These are phyloP conservation scores for Laupala kohalensis DNA, from an alignment of 1,140 invertebrate genomes.

Conservation along the genomic window DNA sequence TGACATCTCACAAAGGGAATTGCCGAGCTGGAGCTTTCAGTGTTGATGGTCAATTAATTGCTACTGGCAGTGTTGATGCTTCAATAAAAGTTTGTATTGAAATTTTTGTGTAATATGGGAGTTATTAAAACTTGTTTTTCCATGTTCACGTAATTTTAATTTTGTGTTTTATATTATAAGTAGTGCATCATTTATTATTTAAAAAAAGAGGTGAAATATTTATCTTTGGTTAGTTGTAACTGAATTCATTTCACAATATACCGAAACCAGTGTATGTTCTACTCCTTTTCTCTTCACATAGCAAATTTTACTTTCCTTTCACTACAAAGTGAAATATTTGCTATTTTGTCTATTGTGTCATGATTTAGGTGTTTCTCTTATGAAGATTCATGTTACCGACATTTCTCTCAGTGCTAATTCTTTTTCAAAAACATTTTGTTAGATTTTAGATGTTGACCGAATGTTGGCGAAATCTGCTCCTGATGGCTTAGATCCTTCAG, in stretches of 20 bases:
- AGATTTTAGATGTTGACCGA: slow-evolving; percentile 92
- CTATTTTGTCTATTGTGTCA: too few relatives aligned
- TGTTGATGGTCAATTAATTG: slow-evolving; percentile 86
- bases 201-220: too few relatives aligned
- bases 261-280: not conserved
- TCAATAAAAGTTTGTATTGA: slow-evolving; percentile 76
- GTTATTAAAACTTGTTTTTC: too few relatives aligned
- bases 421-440: slow-evolving; percentile 6
- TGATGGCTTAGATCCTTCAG: slow-evolving; percentile 61
- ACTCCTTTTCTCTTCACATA: not conserved
- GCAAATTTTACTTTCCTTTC: not conserved
- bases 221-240: not conserved
- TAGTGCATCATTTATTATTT: too few relatives aligned
- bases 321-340: too few relatives aligned
- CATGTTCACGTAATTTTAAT: too few relatives aligned
- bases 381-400: too few relatives aligned
- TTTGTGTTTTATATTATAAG: too few relatives aligned
- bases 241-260: not conserved
- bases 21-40: slow-evolving; percentile 92
- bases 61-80: slow-evolving; percentile 93
- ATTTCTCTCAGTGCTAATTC: not conserved
- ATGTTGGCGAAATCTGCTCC: slow-evolving; percentile 92
- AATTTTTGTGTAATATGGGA: not conserved
- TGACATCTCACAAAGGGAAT: slow-evolving; percentile 95
- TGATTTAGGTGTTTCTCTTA: too few relatives aligned